Percentiles rank a stretch among this genome's conserved stretches.
Evolutionary conservation across 2,113 vertebrate genomes (phyloP).

Genomic region (Propithecus coquereli): DNA sequence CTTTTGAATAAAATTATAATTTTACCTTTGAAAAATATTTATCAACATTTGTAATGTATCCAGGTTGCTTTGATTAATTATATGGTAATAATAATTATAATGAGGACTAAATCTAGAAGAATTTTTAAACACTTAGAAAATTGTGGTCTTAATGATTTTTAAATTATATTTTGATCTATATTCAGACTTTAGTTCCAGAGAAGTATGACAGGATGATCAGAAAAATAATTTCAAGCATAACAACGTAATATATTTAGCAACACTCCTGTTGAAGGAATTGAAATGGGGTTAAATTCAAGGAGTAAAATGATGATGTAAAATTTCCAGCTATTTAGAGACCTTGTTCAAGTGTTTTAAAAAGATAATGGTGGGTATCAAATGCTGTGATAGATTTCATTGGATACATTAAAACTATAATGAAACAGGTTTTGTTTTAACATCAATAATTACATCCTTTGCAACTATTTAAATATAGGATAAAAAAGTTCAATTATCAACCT

Average conservation of each 20-base stretch:
- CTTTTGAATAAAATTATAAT: not conserved
- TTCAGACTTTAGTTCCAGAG: not conserved
- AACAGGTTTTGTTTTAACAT: constrained; percentile 23
- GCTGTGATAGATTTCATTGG: not conserved
- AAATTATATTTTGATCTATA: constrained; percentile 24
- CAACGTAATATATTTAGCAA: not conserved
- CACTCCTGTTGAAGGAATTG: not conserved
- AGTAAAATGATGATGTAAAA: not conserved
- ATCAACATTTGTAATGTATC: not conserved
- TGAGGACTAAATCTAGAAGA: not conserved
- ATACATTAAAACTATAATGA: not conserved
- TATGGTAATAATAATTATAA: not conserved
- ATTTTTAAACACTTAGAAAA: not conserved
- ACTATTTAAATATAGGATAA: constrained; percentile 27
- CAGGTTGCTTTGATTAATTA: not conserved
- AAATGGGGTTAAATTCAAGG: not conserved
- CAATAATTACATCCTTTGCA: not conserved
- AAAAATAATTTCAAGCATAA: constrained; percentile 25
- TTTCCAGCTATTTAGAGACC: not conserved
- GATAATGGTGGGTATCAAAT: not conserved
- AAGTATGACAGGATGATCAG: not conserved
- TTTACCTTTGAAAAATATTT: not conserved
- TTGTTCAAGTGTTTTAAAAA: not conserved
- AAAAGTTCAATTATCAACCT: not conserved
- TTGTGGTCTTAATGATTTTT: not conserved